phyloP scores from a whole-genome alignment of 1,140 invertebrate species.

The Holotrichia oblita region DNA sequence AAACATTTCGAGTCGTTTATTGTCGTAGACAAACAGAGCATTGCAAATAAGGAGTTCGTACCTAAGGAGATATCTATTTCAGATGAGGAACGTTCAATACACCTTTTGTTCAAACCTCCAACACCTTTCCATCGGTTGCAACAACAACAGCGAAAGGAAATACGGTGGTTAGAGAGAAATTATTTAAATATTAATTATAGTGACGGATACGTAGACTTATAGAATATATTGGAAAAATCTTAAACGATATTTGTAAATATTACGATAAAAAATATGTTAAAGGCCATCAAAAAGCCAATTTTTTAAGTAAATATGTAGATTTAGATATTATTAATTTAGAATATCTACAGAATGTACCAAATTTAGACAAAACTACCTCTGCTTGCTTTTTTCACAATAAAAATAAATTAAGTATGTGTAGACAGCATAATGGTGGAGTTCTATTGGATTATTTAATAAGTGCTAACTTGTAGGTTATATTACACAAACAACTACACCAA shows the following conservation, averaged over 20 bases:
- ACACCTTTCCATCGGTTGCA: not conserved
- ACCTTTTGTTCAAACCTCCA: not conserved
- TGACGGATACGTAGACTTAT: not conserved
- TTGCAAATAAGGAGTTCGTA: not conserved
- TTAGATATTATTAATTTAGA: slow-evolving; percentile 7
- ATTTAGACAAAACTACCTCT: not conserved
- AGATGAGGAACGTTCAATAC: not conserved
- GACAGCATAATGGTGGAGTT: not conserved
- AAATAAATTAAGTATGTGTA: slow-evolving; percentile 17
- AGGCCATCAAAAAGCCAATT: not conserved
- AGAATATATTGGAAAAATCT: not conserved
- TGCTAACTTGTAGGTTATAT: too few relatives aligned
- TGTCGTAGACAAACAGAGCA: not conserved
- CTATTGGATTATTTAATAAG: not conserved
- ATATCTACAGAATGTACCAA: slow-evolving; percentile 5
- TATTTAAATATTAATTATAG: not conserved
- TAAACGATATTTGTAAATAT: not conserved
- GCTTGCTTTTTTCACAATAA: not conserved
- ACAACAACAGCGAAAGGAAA: not conserved
- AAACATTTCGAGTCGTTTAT: not conserved
- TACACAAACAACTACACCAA: too few relatives aligned
- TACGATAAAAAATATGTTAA: not conserved
- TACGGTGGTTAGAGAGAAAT: slow-evolving; percentile 12
- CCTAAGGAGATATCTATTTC: not conserved
- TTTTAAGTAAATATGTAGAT: not conserved